Percentiles rank a stretch among this genome's conserved stretches.
phyloP scores from a whole-genome alignment of 2,888 invertebrate genomes.

The Lasioglossum marginatum region DNA sequence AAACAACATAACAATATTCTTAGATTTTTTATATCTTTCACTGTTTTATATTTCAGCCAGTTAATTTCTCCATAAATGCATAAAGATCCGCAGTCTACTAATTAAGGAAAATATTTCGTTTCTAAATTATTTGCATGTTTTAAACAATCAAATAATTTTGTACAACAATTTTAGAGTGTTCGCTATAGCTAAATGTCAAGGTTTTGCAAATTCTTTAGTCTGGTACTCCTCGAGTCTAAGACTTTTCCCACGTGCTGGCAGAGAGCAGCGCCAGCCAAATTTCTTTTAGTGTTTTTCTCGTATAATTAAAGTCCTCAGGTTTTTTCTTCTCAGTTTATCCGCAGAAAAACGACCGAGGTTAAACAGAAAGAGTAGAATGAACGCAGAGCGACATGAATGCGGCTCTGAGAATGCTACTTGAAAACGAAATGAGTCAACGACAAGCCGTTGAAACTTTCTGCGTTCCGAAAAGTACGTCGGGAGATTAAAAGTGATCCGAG shows the following conservation, averaged over 20 bases:
- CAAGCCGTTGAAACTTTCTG: neutral
- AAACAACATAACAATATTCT: too few species aligned
- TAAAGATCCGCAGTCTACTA: too few species aligned
- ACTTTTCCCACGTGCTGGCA: neutral
- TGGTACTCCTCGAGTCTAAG: neutral
- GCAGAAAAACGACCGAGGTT: conserved; percentile 4
- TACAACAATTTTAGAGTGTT: neutral
- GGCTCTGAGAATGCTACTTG: neutral
- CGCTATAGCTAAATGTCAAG: neutral
- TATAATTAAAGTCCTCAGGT: neutral
- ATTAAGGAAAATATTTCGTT: too few species aligned
- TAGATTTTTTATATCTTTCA: too few species aligned
- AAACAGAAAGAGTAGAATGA: neutral
- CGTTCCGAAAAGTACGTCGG: neutral
- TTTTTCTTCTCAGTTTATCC: neutral
- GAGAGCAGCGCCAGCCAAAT: neutral
- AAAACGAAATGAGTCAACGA: neutral
- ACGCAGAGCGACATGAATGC: neutral
- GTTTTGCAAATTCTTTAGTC: neutral
- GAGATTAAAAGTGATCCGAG: neutral
- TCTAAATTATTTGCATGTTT: neutral
- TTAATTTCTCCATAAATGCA: too few species aligned
- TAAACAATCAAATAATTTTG: neutral
- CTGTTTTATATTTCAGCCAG: too few species aligned
- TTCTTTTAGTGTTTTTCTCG: neutral